Evolutionary conservation across 2,113 vertebrate genomes (phyloP).

Genomic region (Passer montanus): DNA sequence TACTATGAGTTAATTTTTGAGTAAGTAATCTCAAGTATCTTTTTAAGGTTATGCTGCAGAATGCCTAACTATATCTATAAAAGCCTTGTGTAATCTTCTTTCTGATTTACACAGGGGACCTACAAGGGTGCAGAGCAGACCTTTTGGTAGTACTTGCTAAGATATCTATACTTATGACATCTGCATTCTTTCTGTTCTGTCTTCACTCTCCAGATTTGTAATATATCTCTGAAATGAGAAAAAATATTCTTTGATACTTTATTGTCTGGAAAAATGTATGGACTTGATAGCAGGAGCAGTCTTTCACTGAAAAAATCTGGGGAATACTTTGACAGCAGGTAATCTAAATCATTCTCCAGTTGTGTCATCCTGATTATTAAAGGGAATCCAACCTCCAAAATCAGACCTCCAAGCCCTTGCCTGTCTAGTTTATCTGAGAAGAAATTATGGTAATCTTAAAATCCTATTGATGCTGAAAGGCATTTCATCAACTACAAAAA

Average conservation of each 20-base stretch:
- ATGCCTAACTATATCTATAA: not conserved
- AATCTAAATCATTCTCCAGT: constrained; percentile 47
- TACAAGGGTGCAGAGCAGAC: not conserved
- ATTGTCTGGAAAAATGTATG: constrained; percentile 18
- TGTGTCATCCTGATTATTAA: constrained; percentile 57
- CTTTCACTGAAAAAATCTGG: not conserved
- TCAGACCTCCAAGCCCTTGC: constrained; percentile 39
- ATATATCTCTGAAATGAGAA: not conserved
- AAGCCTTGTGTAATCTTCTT: not conserved
- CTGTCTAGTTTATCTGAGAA: constrained; percentile 48
- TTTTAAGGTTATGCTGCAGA: not conserved
- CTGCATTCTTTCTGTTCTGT: not conserved
- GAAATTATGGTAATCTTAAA: constrained; percentile 74
- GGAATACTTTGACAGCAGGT: constrained; percentile 35
- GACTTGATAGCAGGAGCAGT: not conserved
- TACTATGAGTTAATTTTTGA: not conserved
- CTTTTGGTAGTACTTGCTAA: not conserved
- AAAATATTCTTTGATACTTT: constrained; percentile 32
- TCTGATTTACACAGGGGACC: not conserved
- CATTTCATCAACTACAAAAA: constrained; percentile 67
- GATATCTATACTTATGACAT: not conserved
- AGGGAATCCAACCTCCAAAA: constrained; percentile 24
- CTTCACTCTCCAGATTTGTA: not conserved
- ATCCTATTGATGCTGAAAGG: constrained; percentile 70
- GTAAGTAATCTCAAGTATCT: not conserved